Evolutionary conservation across 2,797 vertebrate species (phyloP).

Genomic region (Brotula barbata): DNA sequence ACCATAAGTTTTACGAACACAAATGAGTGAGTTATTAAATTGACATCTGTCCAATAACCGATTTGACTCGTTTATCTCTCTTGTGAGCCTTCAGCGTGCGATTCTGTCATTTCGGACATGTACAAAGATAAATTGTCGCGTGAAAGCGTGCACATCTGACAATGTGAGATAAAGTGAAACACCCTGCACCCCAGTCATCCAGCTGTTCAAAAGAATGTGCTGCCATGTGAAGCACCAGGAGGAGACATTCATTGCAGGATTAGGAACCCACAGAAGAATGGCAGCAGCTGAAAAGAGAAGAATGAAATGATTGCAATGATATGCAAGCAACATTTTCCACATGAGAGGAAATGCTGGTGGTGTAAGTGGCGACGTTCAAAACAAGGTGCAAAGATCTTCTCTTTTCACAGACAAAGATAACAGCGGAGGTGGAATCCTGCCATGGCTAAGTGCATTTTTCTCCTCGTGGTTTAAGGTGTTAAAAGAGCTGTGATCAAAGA

Average conservation of each 20-base stretch:
- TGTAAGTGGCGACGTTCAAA: conserved; percentile 68
- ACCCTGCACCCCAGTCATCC: conserved; percentile 39
- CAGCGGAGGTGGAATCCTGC: conserved; percentile 61
- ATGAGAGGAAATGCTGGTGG: conserved; percentile 71
- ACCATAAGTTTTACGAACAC: conserved; percentile 25
- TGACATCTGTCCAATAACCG: conserved; percentile 13
- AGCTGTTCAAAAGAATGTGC: conserved; percentile 71
- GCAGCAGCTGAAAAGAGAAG: conserved; percentile 67
- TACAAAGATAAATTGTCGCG: conserved; percentile 27
- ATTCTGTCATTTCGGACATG: conserved; percentile 34
- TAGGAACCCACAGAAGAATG: conserved; percentile 68
- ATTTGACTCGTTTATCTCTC: conserved; percentile 10
- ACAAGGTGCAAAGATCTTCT: conserved; percentile 67
- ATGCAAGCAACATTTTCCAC: conserved; percentile 69
- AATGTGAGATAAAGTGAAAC: conserved; percentile 62
- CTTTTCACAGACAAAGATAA: conserved; percentile 62
- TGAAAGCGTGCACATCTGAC: conserved; percentile 55
- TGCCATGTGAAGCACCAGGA: conserved; percentile 59
- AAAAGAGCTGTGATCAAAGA: conserved; percentile 65
- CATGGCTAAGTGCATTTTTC: conserved; percentile 42
- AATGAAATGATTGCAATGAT: conserved; percentile 71
- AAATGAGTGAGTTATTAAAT: conserved; percentile 24
- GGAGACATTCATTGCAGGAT: conserved; percentile 73
- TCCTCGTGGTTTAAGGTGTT: conserved; percentile 61
- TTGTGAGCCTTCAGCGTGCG: conserved; percentile 10